A percentile compares a stretch with the other conserved stretches of the same genome.
phyloP scores from a whole-genome alignment of 2,797 vertebrate species.

The Vireo griseus region DNA sequence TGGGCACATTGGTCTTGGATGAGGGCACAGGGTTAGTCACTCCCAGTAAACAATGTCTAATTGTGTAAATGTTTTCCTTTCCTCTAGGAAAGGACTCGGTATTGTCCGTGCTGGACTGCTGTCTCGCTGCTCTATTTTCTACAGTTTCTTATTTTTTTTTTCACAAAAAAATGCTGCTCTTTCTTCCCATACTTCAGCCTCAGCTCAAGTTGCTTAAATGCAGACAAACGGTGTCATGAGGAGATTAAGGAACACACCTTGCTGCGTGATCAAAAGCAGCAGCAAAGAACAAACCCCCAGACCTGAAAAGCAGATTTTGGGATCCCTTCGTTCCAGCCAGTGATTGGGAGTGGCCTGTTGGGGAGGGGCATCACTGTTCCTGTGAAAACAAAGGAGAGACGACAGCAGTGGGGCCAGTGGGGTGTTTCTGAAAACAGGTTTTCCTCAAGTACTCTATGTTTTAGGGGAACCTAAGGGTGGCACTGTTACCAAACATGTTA shows the following conservation, averaged over 20 bases:
- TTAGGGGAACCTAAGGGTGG: background rate
- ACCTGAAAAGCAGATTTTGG: background rate
- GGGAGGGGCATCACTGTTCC: background rate
- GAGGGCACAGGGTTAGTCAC: background rate
- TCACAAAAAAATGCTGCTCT: background rate
- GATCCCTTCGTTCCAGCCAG: background rate
- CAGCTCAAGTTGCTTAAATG: background rate
- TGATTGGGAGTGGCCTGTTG: background rate
- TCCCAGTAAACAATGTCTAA: background rate
- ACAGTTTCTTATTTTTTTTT: background rate
- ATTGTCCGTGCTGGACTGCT: background rate
- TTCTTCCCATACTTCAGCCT: background rate
- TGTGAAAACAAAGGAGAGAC: background rate
- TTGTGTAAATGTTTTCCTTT: conserved; percentile 22
- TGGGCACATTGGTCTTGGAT: background rate
- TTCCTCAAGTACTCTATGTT: background rate
- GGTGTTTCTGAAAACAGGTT: background rate
- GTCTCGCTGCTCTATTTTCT: background rate
- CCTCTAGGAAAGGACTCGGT: background rate
- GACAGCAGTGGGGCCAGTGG: background rate
- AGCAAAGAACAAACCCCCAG: background rate
- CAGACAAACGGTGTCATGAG: background rate
- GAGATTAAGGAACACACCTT: background rate
- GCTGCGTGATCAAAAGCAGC: background rate
- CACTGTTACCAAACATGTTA: background rate